Evolutionary conservation across 2,113 vertebrate genomes (phyloP), one percentile per base, ranked within the genome.

Genomic region (Muntiacus muntjak): DNA sequence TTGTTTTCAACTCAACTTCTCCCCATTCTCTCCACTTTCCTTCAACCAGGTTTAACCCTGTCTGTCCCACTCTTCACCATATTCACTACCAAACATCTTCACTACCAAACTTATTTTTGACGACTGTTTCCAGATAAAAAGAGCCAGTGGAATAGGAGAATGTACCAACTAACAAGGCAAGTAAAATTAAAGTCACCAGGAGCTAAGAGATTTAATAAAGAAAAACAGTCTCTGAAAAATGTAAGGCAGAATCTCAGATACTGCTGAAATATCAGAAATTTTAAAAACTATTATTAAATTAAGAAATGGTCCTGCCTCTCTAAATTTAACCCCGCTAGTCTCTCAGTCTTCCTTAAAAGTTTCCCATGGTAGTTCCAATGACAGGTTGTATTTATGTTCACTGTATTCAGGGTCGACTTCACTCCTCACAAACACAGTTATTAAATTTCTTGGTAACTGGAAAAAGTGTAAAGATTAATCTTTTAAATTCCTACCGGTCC

Each of bases 81-180:
- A 76, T 43, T 71, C 23, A 79, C 16, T 47, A 81, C 15, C 54
- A 95, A 95, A 54, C 33, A 74, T 40, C 71, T 74, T 74, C 19
- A 79, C 11, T 50, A 81, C 25, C 50, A 95, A 95, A 54, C 33
- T 82, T 91, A 92, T 30, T 90, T 94, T 40, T 82, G 45, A 62
- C 16, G 16, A 91, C 40, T 88, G 89, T 40, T 82, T 82, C 87
- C 91, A 96, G 92, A 93, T 28, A 79, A 91, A 95, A 79, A 93
- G 23, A 84, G 6, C 7, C 33, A 57, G 11, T 5, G 19, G 87
- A 58, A 82, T 15, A 89, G 47, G 26, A 96, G 15, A 94, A n/a
- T 23, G 14, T 86, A 91, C 57, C 83, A 94, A 92, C 30, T 52
- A 92, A 87, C 13, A 78, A 89, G 62, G 33, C 36, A 87, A 92